Conservation (phyloP, 2,888 invertebrate species). For the Tenthredo livida region DNA sequence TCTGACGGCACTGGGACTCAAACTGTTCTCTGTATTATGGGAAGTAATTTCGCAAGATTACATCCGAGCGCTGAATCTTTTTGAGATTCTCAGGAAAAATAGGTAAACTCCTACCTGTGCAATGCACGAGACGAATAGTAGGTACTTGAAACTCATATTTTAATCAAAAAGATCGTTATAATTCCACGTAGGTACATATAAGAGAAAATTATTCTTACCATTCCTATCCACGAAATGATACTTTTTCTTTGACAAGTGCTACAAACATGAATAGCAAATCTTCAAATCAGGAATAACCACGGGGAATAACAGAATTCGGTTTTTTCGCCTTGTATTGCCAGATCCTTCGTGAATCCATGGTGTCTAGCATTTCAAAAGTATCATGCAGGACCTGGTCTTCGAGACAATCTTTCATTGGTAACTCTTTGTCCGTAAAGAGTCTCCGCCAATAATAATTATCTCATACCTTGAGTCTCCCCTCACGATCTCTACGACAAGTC, state of each 20-base stretch:
- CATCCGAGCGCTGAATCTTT: constrained; percentile 27
- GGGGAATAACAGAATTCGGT: not conserved
- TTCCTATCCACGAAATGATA: not conserved
- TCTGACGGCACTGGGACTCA: constrained; percentile 38
- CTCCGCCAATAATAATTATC: constrained; percentile 23
- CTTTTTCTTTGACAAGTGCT: not conserved
- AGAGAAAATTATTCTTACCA: not conserved
- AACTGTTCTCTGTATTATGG: constrained; percentile 43
- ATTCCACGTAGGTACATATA: not conserved
- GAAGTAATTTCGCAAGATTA: constrained; percentile 56
- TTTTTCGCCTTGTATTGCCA: not conserved
- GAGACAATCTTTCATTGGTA: not conserved
- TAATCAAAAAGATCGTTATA: constrained; percentile 8
- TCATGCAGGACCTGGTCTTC: not conserved
- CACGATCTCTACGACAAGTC: constrained; percentile 20
- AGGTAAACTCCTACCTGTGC: constrained; percentile 8
- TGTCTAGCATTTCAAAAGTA: not conserved
- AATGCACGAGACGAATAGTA: constrained; percentile 16
- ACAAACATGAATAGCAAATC: not conserved
- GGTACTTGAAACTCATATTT: constrained; percentile 10
- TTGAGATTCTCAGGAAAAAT: constrained; percentile 30
- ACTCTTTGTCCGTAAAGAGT: not conserved
- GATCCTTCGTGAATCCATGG: not conserved
- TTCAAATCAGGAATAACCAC: not conserved
- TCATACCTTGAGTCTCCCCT: not conserved